These are phyloP conservation scores for Xiphorhynchus erythropygius DNA, from an alignment of 2,797 vertebrate species.

Conservation along the genomic window DNA sequence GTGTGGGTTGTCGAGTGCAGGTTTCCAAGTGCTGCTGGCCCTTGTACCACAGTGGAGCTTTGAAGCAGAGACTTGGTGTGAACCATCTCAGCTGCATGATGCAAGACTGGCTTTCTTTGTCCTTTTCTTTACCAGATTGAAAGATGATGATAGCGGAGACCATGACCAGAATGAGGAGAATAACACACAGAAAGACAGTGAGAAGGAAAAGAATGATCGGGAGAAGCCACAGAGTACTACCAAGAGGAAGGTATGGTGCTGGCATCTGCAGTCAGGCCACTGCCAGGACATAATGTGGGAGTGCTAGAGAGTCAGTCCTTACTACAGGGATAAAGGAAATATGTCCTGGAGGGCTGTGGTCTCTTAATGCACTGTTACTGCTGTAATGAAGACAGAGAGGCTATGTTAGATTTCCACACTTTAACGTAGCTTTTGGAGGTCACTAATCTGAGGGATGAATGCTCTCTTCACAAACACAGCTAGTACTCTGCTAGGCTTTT, in stretches of 20 bases:
- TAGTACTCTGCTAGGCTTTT: not conserved
- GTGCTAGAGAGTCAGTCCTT: not conserved
- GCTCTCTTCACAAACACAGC: not conserved
- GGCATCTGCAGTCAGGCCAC: not conserved
- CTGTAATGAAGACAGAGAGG: not conserved
- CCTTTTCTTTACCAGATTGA: slow-evolving; percentile 69
- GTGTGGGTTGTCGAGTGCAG: not conserved
- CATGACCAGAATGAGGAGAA: slow-evolving; percentile 85
- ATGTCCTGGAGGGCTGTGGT: not conserved
- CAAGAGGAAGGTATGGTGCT: slow-evolving; percentile 78
- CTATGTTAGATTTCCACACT: not conserved
- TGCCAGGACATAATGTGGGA: rapidly evolving
- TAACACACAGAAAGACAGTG: slow-evolving; percentile 87
- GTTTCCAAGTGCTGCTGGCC: rapidly evolving
- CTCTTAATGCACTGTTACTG: not conserved
- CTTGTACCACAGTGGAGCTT: rapidly evolving
- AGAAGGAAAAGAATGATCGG: slow-evolving; percentile 84
- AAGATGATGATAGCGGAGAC: slow-evolving; percentile 85
- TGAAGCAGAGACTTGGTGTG: not conserved
- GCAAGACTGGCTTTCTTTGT: not conserved
- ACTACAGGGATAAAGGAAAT: too few species aligned
- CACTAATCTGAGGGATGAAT: not conserved
- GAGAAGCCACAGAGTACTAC: slow-evolving; percentile 77
- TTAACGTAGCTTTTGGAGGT: not conserved
- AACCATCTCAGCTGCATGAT: not conserved